Base-by-base conservation (phyloP, 2,888 invertebrate species). In the Chydorus sphaericus region DNA sequence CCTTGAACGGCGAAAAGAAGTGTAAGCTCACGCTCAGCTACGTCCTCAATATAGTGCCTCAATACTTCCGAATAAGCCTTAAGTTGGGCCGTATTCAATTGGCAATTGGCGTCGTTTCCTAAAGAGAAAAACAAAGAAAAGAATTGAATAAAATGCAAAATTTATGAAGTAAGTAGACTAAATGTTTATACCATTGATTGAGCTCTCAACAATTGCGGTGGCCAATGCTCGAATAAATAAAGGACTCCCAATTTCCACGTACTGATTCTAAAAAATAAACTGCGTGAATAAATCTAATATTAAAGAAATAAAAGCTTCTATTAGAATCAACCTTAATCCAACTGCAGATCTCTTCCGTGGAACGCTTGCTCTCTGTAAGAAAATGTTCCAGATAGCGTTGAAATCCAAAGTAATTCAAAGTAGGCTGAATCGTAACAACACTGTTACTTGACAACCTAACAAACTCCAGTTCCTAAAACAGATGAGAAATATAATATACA, bases 1-100 rank as follows among this genome's bases (percentile, higher is more conserved):
- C 82, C 77, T 69, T 92, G 91, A 64, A 91, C 77, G 54, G 88
- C 88, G 69, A 82, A 84, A 62, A 93, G 75, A 66, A 87, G 88
- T 69, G 87, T 84, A 57, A 89, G 73, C 71, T 91, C 88, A 55
- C 80, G 76, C 38, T 77, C 72, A 58, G 79, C 76, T 62, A 79
- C 76, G 58, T 79, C 76, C 65, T 83, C 84, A 29, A 88, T 79
- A 66, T 80, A 85, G 55, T 80, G 80, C 61, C 76, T 75, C 60
- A 88, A 75, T 55, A 85, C 72, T 44, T 73, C 75, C 60, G 70
- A 68, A 57, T 75, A 70, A 48, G 65, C 67, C 48, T 68, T 67
- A 54, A 80, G 70, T 54, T 64, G 67, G 2, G 71, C 70, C 16
- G 63, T 62, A 55, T 73, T 76, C 54, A 81, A 72, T 52, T 59